Evolutionary conservation across 2,888 invertebrate species (phyloP), one percentile per base, ranked within the genome.

Genomic region (Thysanoteuthis rhombus): DNA sequence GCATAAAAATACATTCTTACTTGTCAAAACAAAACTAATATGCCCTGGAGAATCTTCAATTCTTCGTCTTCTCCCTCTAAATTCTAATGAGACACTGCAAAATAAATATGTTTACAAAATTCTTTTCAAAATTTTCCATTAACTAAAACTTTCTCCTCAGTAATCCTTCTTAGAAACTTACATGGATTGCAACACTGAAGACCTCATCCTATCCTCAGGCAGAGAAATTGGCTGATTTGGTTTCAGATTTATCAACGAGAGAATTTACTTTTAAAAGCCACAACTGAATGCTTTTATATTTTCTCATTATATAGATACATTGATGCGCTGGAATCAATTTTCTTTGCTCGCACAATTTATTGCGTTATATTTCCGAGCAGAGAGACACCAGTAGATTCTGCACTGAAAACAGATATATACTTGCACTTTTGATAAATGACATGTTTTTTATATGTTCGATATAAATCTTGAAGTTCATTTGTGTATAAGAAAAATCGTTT

Each of bases 1-100:
- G 58, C 75, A 75, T 36, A n/a, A 75, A 75, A 75, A 75, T 36
- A n/a, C n/a, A n/a, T 16, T 0, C 8, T 36, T 75, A 8, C 75
- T 75, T 75, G n/a, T 75, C 75, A 75, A 75, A 75, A 75, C n/a
- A 75, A 75, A n/a, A 75, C n/a, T n/a, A 75, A 75, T 75, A 75
- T 75, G 75, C 75, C 75, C 75, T 36, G 75, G 19, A 75, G 75
- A 75, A n/a, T n/a, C 2, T 75, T 12, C 75, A 36, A 36, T 75
- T 75, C 12, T n/a, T 75, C 75, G 36, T 75, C 16, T 75, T 75
- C 16, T 16, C n/a, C n/a, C 36, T 36, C 19, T 36, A n/a, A n/a
- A n/a, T 32, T 32, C 32, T 28, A 58, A 58, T 75, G 16, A 25
- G 75, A 75, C 75, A 75, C 75, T 75, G n/a, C n/a, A 75, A 75